Percentiles rank a stretch among this genome's conserved stretches.
Evolutionary conservation across 2,113 vertebrate species (phyloP).

Genomic region (Desmodus rotundus): DNA sequence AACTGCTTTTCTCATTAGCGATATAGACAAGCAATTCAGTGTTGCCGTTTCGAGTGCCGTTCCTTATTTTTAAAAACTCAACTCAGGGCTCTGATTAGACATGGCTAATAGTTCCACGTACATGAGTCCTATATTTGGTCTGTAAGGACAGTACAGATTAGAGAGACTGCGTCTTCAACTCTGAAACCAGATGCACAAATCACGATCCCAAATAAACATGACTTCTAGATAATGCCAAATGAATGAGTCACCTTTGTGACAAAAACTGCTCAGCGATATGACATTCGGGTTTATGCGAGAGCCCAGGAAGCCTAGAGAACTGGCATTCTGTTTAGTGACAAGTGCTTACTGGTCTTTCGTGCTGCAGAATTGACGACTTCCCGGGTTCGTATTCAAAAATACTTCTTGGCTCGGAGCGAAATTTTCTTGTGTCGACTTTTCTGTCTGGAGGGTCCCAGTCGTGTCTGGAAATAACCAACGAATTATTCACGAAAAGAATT

Average conservation of each 20-base stretch:
- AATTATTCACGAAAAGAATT: not conserved
- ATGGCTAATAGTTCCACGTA: not conserved
- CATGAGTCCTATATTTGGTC: not conserved
- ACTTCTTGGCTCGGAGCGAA: slow-evolving; percentile 96
- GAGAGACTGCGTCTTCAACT: not conserved
- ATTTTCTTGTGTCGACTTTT: slow-evolving; percentile 97
- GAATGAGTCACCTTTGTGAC: not conserved
- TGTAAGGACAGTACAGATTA: not conserved
- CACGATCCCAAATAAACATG: not conserved
- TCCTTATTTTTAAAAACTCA: not conserved
- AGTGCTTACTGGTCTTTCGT: slow-evolving; percentile 93
- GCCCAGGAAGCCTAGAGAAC: not conserved
- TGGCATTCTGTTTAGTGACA: not conserved
- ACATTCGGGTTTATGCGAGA: not conserved
- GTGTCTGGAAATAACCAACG: slow-evolving; percentile 83
- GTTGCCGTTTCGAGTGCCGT: not conserved
- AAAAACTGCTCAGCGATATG: not conserved
- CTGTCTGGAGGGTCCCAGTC: slow-evolving; percentile 97
- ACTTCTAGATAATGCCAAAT: not conserved
- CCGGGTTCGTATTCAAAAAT: slow-evolving; percentile 99
- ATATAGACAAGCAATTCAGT: not conserved
- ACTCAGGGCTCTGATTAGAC: not conserved
- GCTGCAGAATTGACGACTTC: slow-evolving; percentile 96
- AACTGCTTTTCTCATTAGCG: not conserved
- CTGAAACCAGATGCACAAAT: not conserved